Base-by-base conservation (phyloP, 2,113 vertebrate genomes). In the Chaenogobius annularis region DNA sequence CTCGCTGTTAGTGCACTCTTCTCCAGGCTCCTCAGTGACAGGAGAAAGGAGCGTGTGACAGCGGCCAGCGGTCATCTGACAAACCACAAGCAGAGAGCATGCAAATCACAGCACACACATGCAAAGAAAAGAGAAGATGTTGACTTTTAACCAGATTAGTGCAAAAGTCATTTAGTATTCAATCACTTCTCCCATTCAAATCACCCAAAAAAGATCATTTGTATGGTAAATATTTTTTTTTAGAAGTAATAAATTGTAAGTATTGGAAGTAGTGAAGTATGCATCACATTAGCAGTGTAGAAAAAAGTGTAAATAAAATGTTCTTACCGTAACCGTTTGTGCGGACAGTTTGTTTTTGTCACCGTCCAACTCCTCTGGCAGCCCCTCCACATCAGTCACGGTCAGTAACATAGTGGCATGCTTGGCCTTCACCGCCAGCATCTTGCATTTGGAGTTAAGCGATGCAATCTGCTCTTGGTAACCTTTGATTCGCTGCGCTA, bases 1-100 rank as follows among this genome's bases (percentile, higher is more conserved):
- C 86, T 98, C 97, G 86, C 97, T 98, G 96, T 92, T 96, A 88
- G 95, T 95, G 88, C 95, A 96, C 91, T 98, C 97, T 93, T 99
- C 98, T 90, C 97, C 97, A 87, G 98, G 98, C 88, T 99, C 98
- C 93, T 98, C 98, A 77, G 95, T 98, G 88, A 99, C 97, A 85
- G 98, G 98, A 79, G 97, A 98, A 85, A 98, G 94, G 87, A 99
- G 94, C 10, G 96, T 96, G 94, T 99, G 98, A 94, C 97, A 98
- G 90, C 97, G 96, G 86, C 97, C 97, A 54, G 98, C 98, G 70
- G 96, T 98, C 96, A 99, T 96, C 98, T 99, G 94, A 86, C 91
- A 70, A 90, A 77, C 70, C 86, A 79, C 17, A 66, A 78, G 54
- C 73, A 70, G 37, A 62, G 79, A 46, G 78, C 58, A 80, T 58